Base-by-base conservation (phyloP, 2,888 invertebrate genomes). In the Acrocyrtus sp. region DNA sequence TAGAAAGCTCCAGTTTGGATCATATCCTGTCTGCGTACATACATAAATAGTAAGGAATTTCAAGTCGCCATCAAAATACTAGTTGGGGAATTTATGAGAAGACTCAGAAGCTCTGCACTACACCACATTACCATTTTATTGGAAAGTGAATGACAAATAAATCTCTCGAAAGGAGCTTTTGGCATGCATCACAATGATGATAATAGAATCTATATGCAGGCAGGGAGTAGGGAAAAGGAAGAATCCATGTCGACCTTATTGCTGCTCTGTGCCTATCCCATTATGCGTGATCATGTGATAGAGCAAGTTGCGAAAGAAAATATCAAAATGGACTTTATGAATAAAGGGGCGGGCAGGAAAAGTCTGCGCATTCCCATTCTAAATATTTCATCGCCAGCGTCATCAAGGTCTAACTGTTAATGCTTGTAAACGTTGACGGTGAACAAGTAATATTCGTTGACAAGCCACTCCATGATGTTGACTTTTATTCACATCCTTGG, bases 101-200 rank as follows among this genome's bases (percentile, higher is more conserved):
- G 45, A 61, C 26, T 24, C 51, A 27, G 51, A 45, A 45, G 45
- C n/a, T n/a, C n/a, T n/a, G n/a, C 45, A 51, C 51, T 51, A 21
- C 72, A 72, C 69, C 72, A 73, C 78, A 80, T 80, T 80, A 80
- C 77, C 80, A 80, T 80, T 80, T 80, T 80, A 80, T 80, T 80
- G 78, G 79, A 79, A 78, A 79, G 74, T 74, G 77, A 76, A 80
- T 79, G 76, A 79, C 78, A 79, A 76, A 80, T 80, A 80, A 80
- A 80, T 80, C 76, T 74, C 75, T 60, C 45, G 58, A 58, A 72
- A 72, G 66, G 65, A 66, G 72, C 72, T 72, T 72, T 66, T 72
- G 72, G 72, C 72, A 72, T 72, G 66, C 66, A 72, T 72, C 68
- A 72, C 67, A 74, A 67, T 72, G 70, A 67, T 72, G 57, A 70